Evolutionary conservation across 1,140 invertebrate genomes (phyloP), one percentile per base, ranked within the genome.

Genomic region (Thaumetopoea pityocampa): DNA sequence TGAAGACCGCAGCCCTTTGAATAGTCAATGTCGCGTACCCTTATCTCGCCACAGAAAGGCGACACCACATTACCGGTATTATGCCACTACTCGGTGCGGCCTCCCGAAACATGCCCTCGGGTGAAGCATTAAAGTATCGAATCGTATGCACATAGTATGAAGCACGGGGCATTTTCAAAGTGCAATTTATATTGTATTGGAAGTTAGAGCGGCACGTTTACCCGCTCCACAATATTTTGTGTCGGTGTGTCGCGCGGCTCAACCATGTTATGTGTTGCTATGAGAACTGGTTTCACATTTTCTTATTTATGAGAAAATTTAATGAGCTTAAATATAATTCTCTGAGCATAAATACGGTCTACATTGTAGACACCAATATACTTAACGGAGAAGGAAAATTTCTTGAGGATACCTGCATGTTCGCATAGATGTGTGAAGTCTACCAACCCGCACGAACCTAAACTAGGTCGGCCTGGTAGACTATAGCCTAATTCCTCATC

Each of bases 171-270:
- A 72, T 81, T 78, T 83, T 78, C 74, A 79, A 79, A 83, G 71
- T 80, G 79, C 80, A 84, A 81, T 83, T 83, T 84, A 81, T 84
- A 80, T 80, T 78, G 80, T 81, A 81, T 83, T 81, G 79, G 73
- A 79, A 83, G 72, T 80, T 79, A 70, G 68, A 72, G 63, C 58
- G 59, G 38, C 67, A 63, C 65, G 67, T 76, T 82, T 78, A 78
- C 69, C 60, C 69, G 59, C 55, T 72, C 61, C 70, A 79, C 74
- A 73, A 83, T 81, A 83, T 78, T 83, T 83, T 79, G 74, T 73
- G 67, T 60, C 53, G 61, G 52, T 76, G 74, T 74, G 67, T 53
- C 61, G 60, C 68, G 53, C 67, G 59, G 57, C 69, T 69, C 59
- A 69, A 62, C 64, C 67, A 66, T 65, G 65, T 65, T 71, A 59